Conservation (phyloP, 2,888 invertebrate genomes). For the Psylliodes chrysocephalus region DNA sequence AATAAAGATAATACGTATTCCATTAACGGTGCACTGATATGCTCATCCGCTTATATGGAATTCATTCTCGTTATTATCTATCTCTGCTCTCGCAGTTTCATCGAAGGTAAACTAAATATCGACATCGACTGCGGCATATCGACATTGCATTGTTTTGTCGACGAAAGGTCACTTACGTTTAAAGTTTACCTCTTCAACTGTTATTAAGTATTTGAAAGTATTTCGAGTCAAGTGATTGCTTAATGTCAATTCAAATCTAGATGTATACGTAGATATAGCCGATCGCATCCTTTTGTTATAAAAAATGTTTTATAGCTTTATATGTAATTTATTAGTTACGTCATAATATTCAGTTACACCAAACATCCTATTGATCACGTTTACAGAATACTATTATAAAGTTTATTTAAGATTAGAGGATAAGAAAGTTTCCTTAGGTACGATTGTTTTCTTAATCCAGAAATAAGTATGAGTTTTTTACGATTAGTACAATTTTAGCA, state of each 20-base stretch:
- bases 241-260: constrained; percentile 9
- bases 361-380: no score
- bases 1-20: neutral
- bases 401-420: no score
- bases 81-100: neutral
- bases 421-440: no score
- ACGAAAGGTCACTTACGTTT: constrained; percentile 3
- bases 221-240: constrained; percentile 13
- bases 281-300: neutral
- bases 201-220: constrained; percentile 11
- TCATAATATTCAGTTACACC: no score
- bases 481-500: no score
- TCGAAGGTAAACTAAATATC: constrained; percentile 8
- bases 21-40: neutral
- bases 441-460: no score
- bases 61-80: neutral
- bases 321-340: no score
- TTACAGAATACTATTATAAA: no score
- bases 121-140: neutral
- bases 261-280: neutral
- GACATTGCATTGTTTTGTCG: constrained; percentile 2
- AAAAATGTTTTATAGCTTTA: neutral
- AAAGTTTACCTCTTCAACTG: neutral
- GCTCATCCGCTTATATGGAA: neutral
- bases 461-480: no score